These are phyloP conservation scores for Hermodice carunculata DNA, from an alignment of 2,888 invertebrate genomes.

Conservation along the genomic window DNA sequence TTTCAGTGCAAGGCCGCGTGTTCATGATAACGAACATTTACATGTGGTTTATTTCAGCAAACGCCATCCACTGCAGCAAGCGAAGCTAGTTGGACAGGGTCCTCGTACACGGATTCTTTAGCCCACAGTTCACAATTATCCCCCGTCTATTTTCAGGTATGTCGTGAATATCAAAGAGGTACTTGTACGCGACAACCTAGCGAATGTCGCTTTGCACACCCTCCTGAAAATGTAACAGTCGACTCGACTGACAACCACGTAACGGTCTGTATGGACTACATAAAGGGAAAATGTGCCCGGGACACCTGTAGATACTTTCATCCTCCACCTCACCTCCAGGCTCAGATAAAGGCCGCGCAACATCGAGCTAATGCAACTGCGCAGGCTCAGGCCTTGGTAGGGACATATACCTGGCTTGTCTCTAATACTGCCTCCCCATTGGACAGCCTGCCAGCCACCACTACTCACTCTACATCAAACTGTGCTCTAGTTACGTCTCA, in stretches of 20 bases:
- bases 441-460: too few relatives aligned
- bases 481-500: too few relatives aligned
- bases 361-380: slow-evolving; percentile 68
- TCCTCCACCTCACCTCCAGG: slow-evolving; percentile 97
- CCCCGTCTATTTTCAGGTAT: slow-evolving; percentile 69
- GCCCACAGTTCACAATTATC: slow-evolving; percentile 20
- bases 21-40: too few relatives aligned
- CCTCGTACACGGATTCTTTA: slow-evolving; percentile 20
- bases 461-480: too few relatives aligned
- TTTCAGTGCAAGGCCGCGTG: too few relatives aligned
- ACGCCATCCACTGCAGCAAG: slow-evolving; percentile 5
- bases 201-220: slow-evolving; percentile 99
- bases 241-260: slow-evolving; percentile 95
- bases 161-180: slow-evolving; percentile 99
- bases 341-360: slow-evolving; percentile 80
- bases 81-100: slow-evolving; percentile 28
- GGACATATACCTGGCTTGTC: too few relatives aligned
- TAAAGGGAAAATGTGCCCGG: slow-evolving; percentile 87
- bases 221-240: slow-evolving; percentile 92
- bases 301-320: slow-evolving; percentile 99
- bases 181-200: slow-evolving; percentile 97
- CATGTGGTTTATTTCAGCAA: slow-evolving; percentile 20
- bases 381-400: slow-evolving; percentile 67
- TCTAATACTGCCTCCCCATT: too few relatives aligned
- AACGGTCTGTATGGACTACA: slow-evolving; percentile 99